These are phyloP conservation scores for Coregonus clupeaformis DNA, from an alignment of 2,113 vertebrate species.

Conservation along the genomic window DNA sequence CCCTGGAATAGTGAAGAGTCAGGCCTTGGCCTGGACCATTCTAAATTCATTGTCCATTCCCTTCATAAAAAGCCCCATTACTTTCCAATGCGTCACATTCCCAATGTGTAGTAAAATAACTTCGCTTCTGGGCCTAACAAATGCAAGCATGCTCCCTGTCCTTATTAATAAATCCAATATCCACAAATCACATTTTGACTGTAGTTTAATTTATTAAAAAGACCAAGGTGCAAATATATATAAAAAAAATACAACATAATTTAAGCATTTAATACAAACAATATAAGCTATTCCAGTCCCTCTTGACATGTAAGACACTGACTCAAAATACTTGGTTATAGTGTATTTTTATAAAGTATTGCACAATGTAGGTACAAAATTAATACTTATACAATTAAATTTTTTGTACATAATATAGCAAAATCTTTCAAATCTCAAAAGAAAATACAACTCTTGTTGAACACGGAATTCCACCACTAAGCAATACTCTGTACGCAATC, in stretches of 20 bases:
- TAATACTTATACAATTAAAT: slow-evolving; percentile 94
- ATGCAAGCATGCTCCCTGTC: slow-evolving; percentile 5
- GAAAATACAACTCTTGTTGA: slow-evolving; percentile 95
- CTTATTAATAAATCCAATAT: slow-evolving; percentile 32
- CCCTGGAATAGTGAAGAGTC: too few species aligned
- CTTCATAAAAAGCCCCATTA: too few species aligned
- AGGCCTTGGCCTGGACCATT: too few species aligned
- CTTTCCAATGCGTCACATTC: too few species aligned
- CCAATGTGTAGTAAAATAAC: too few species aligned
- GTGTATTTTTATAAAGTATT: slow-evolving; percentile 99
- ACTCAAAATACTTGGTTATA: slow-evolving; percentile 99
- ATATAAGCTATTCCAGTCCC: slow-evolving; percentile 96
- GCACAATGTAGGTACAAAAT: slow-evolving; percentile 99
- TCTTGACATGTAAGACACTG: slow-evolving; percentile 99
- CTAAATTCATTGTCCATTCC: background rate
- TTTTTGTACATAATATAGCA: slow-evolving; percentile 98
- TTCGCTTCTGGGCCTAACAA: background rate
- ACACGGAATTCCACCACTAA: slow-evolving; percentile 90
- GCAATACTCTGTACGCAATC: slow-evolving; percentile 96
- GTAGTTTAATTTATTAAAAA: slow-evolving; percentile 83
- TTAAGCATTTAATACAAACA: slow-evolving; percentile 99
- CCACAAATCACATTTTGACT: slow-evolving; percentile 57
- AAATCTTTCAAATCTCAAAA: slow-evolving; percentile 98
- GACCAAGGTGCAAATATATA: slow-evolving; percentile 83
- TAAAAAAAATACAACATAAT: slow-evolving; percentile 79